phyloP scores from a whole-genome alignment of 2,888 invertebrate genomes.

The Diaprepes abbreviatus region DNA sequence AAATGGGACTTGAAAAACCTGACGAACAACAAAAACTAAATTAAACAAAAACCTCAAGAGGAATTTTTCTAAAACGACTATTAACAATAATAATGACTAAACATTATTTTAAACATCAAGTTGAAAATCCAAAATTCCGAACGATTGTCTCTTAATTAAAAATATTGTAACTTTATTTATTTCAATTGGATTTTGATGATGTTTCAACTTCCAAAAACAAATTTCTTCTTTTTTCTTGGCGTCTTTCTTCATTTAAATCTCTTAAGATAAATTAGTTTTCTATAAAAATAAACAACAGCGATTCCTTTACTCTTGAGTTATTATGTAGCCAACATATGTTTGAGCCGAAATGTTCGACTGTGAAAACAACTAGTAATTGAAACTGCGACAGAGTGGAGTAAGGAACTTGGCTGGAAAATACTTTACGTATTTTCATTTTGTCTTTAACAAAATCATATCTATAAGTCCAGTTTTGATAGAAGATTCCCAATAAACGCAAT shows the following conservation, averaged over 20 bases:
- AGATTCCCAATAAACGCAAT: no score
- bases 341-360: not conserved
- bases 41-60: no score
- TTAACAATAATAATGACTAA: conserved; percentile 9
- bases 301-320: conserved; percentile 5
- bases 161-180: not conserved
- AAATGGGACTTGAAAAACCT: no score
- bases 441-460: no score
- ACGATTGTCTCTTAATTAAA: conserved; percentile 2
- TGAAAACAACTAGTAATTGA: no score
- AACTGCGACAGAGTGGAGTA: no score
- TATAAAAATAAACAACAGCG: conserved; percentile 23
- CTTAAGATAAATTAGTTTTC: conserved; percentile 15
- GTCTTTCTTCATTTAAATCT: not conserved
- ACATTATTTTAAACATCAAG: conserved; percentile 4
- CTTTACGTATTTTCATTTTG: no score
- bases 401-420: no score
- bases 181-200: not conserved
- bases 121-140: not conserved
- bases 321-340: conserved; percentile 7
- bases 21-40: no score
- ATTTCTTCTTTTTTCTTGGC: not conserved
- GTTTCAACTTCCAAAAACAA: not conserved
- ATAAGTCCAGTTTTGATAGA: no score
- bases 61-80: not conserved